These are phyloP conservation scores for Laothoe populi DNA, from an alignment of 2,888 invertebrate species.

Conservation along the genomic window DNA sequence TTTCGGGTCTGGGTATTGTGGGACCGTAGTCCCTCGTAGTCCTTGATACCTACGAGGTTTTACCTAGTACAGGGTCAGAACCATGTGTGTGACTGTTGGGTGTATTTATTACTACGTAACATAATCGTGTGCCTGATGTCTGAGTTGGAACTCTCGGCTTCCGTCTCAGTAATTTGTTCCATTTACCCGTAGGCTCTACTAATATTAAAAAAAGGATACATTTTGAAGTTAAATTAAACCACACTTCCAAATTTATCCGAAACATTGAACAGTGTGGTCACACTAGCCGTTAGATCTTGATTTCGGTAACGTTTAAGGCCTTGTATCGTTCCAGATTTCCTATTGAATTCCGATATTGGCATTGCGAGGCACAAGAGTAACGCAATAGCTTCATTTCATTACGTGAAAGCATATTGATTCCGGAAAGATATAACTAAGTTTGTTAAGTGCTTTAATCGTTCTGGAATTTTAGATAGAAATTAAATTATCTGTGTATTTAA, in stretches of 20 bases:
- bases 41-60: no score
- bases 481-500: background rate
- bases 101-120: no score
- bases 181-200: no score
- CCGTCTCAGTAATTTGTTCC: no score
- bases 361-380: slow-evolving; percentile 43
- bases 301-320: slow-evolving; percentile 45
- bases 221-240: background rate
- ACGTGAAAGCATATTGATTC: slow-evolving; percentile 33
- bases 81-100: no score
- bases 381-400: slow-evolving; percentile 42
- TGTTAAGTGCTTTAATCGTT: background rate
- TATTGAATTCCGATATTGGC: slow-evolving; percentile 59
- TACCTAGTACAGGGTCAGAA: no score
- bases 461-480: background rate
- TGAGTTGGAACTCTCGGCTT: no score
- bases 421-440: background rate
- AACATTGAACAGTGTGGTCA: slow-evolving; percentile 26
- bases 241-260: background rate
- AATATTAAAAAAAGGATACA: background rate
- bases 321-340: slow-evolving; percentile 44
- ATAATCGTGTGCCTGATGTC: no score
- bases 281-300: slow-evolving; percentile 37
- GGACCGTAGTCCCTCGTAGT: no score
- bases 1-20: no score